phyloP scores from a whole-genome alignment of 2,888 invertebrate genomes.

The Pollenia griseotomentosa region DNA sequence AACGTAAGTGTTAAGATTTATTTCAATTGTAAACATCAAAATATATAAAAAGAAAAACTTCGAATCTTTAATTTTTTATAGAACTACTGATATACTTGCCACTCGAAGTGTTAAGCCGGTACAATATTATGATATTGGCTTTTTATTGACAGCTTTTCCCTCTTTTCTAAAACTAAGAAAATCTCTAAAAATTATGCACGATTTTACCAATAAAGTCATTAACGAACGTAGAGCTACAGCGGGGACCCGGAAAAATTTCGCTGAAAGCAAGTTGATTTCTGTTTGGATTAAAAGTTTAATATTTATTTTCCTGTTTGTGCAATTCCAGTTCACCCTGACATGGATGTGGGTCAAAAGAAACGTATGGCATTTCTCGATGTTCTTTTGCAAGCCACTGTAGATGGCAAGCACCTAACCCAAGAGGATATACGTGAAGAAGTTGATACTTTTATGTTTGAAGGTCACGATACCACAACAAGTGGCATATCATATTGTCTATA shows the following conservation, averaged over 20 bases:
- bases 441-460: constrained; percentile 87
- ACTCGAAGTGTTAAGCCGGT: constrained; percentile 64
- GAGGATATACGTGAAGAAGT: constrained; percentile 88
- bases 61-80: constrained; percentile 10
- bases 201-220: constrained; percentile 73
- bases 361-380: constrained; percentile 88
- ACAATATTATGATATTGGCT: constrained; percentile 62
- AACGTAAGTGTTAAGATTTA: constrained; percentile 84
- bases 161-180: constrained; percentile 57
- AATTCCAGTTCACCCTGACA: constrained; percentile 79
- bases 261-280: constrained; percentile 17
- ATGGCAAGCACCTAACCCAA: constrained; percentile 85
- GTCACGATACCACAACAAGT: constrained; percentile 81
- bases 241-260: neutral
- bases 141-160: constrained; percentile 50
- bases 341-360: constrained; percentile 85
- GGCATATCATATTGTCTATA: constrained; percentile 80
- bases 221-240: constrained; percentile 65
- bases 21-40: neutral
- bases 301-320: constrained; percentile 75
- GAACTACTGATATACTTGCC: constrained; percentile 67
- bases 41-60: neutral
- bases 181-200: constrained; percentile 68
- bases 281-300: neutral
- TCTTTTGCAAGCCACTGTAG: constrained; percentile 86